Evolutionary conservation across 2,888 invertebrate species (phyloP), one percentile per base, ranked within the genome.

Genomic region (Agrochola circellaris): DNA sequence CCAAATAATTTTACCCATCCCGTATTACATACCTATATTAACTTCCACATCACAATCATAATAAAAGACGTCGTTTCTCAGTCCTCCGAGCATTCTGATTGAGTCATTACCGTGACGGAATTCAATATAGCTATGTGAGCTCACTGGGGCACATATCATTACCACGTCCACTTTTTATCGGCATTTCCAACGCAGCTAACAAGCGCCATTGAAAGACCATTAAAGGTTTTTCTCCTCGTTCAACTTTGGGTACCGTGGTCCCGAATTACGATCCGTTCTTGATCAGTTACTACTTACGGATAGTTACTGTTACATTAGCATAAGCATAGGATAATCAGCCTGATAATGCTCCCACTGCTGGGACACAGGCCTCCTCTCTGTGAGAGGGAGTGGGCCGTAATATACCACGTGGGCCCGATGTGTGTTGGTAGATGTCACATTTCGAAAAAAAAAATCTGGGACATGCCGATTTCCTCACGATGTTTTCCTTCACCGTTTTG

Each of bases 221-320:
- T 95, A 96, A 91, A 85, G 87, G 85, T 87, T 91, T 89, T 91
- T 90, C 86, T 88, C 75, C 82, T 87, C 77, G 76, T 83, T 85
- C 78, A 87, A 82, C 79, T 82, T 71, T 72, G 74, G 70, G 38
- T 66, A 69, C 20, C 51, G 73, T 68, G 61, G 62, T 65, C 62
- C 72, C 60, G 73, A 79, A 72, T 74, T 79, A 77, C 75, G 81
- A 83, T 75, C 67, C 75, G 82, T 73, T 79, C 69, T 83, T 84
- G 78, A 87, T 87, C 84, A 83, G 74, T 81, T 79, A 54, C 71
- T 74, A 38, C 38, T 38, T 73, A 85, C 71, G 70, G 77, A 77
- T 73, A 77, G 70, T 81, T 73, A 76, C 77, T 75, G 58, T 61
- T 62, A 66, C 67, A 79, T 84, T 88, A 79, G 34, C 34, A 34